A percentile compares a stretch with the other conserved stretches of the same genome.
Conservation (phyloP, 2,113 vertebrate genomes). For the Setophaga kirtlandii region DNA sequence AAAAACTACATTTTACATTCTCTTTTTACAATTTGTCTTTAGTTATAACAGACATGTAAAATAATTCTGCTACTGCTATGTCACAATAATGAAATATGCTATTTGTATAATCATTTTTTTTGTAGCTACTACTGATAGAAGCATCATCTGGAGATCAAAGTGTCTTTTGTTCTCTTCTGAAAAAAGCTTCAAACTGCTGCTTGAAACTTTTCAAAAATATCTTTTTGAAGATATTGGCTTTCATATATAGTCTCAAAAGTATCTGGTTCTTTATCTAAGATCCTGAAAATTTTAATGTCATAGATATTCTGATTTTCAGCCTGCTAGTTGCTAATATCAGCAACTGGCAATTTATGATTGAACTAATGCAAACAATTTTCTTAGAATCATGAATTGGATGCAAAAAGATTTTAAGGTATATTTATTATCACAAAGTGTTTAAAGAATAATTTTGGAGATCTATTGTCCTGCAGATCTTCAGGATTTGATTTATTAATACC, state of each 20-base stretch:
- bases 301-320: background rate
- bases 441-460: background rate
- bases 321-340: background rate
- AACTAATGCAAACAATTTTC: background rate
- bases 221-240: slow-evolving; percentile 12
- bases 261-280: background rate
- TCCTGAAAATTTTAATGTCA: background rate
- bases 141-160: slow-evolving; percentile 55
- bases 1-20: slow-evolving; percentile 13
- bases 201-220: slow-evolving; percentile 35
- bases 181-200: slow-evolving; percentile 31
- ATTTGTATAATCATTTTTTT: slow-evolving; percentile 59
- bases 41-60: slow-evolving; percentile 21
- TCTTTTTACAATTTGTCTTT: slow-evolving; percentile 36
- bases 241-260: slow-evolving; percentile 25
- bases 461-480: background rate
- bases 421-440: background rate
- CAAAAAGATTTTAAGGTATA: background rate
- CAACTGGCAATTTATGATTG: background rate
- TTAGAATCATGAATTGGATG: background rate
- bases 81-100: slow-evolving; percentile 37
- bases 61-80: slow-evolving; percentile 7
- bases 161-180: slow-evolving; percentile 44
- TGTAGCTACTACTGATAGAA: slow-evolving; percentile 40
- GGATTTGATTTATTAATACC: background rate